These are phyloP conservation scores for Platichthys stellatus DNA, from an alignment of 2,113 vertebrate species.

Conservation along the genomic window DNA sequence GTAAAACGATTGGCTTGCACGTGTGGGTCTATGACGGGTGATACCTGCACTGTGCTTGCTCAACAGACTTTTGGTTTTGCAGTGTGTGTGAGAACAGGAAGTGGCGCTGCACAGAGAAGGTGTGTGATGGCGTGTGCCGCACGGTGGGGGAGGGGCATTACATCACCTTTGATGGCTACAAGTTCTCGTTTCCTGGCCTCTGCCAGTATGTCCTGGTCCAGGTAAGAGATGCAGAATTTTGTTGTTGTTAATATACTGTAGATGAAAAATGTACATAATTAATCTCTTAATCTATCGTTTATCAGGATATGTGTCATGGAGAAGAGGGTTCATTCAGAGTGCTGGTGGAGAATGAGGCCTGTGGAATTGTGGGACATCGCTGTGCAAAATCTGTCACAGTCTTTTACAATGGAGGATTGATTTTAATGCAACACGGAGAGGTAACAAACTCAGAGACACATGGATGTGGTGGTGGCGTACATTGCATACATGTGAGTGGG, in stretches of 20 bases:
- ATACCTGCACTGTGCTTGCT: neutral
- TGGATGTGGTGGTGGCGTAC: neutral
- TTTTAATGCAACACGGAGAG: constrained; percentile 86
- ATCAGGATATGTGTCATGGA: constrained; percentile 89
- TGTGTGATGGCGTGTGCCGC: constrained; percentile 89
- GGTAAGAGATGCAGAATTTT: constrained; percentile 79
- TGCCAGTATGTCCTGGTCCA: constrained; percentile 95
- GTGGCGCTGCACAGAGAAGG: constrained; percentile 89
- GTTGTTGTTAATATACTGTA: neutral
- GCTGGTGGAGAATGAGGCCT: constrained; percentile 91
- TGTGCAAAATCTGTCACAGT: constrained; percentile 89
- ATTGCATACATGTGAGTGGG: neutral
- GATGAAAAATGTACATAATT: neutral
- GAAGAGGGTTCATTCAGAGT: constrained; percentile 89
- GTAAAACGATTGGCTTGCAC: constrained; percentile 76
- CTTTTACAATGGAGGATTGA: constrained; percentile 86
- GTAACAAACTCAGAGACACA: constrained; percentile 69
- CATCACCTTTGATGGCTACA: constrained; percentile 93
- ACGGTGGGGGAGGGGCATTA: constrained; percentile 89
- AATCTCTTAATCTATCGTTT: neutral
- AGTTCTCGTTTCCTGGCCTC: constrained; percentile 90
- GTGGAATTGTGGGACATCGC: constrained; percentile 86
- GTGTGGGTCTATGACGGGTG: constrained; percentile 26
- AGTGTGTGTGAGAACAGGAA: constrained; percentile 89
- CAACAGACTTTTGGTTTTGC: constrained; percentile 26